Evolutionary conservation across 2,888 invertebrate species (phyloP).

Genomic region (Dicyrtoma fusca): DNA sequence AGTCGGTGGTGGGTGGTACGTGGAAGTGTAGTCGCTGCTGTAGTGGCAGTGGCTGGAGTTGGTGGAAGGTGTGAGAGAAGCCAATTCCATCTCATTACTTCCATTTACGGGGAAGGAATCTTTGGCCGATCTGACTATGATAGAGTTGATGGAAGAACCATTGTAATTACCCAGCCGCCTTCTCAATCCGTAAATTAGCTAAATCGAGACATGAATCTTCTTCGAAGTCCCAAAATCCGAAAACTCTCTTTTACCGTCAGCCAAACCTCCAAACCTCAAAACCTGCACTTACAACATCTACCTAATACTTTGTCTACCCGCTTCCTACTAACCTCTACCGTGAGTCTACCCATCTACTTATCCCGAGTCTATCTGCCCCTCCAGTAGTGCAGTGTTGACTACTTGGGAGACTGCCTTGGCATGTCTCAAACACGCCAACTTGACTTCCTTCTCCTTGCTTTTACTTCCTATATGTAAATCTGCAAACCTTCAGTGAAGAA

Average conservation of each 20-base stretch:
- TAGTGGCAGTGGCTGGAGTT: conserved; percentile 25
- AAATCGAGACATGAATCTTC: conserved; percentile 52
- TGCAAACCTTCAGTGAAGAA: too few species aligned
- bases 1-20: neutral
- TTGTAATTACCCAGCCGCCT: conserved; percentile 51
- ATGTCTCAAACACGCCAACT: too few species aligned
- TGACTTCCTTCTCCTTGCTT: too few species aligned
- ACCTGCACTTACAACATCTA: too few species aligned
- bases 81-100: conserved; percentile 55
- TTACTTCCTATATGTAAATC: too few species aligned
- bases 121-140: conserved; percentile 41
- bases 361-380: too few species aligned
- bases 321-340: too few species aligned
- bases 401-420: too few species aligned
- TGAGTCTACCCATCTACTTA: too few species aligned
- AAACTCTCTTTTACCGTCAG: conserved; percentile 20
- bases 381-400: too few species aligned
- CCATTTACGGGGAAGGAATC: conserved; percentile 48
- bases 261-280: conserved; percentile 6
- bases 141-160: conserved; percentile 44
- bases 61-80: conserved; percentile 32
- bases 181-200: conserved; percentile 55
- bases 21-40: neutral
- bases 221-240: conserved; percentile 25
- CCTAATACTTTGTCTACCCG: neutral